Evolutionary conservation across 2,113 vertebrate genomes (phyloP), one percentile per base, ranked within the genome.

Genomic region (Gopherus flavomarginatus): DNA sequence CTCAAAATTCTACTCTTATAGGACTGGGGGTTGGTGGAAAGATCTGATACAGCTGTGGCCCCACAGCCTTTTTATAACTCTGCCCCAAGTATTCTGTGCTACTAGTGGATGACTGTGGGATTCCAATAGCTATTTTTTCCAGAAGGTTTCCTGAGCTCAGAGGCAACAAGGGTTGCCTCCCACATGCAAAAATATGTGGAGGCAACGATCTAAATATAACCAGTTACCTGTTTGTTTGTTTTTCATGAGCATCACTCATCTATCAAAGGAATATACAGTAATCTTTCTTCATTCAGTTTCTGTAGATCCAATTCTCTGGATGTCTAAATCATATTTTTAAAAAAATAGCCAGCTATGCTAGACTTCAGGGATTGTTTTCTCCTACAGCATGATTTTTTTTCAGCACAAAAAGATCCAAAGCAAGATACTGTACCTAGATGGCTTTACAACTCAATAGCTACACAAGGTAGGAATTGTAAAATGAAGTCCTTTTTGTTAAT

Each of bases 41-140:
- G n/a, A 69, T 27, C 13, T 0, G 0, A 57, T 17, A 6, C 29
- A 69, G 44, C n/a, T 38, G 22, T 0, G 0, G 44, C 2, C 9
- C 57, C 44, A 29, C 9, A 22, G 77, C 12, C 6, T 13, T 38
- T 21, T 81, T 54, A 47, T 54, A 12, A 78, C 49, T 82, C 77
- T 42, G 19, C 21, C 11, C 2, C 16, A 82, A 38, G 42, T 56
- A 9, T 56, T 19, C 35, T n/a, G 27, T 12, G 42, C 8, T 27
- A 52, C n/a, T 83, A 26, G 17, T 6, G 19, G n/a, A 75, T 75
- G n/a, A 42, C 22, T 24, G 69, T 31, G 78, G 52, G 22, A 21
- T 47, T 52, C 12, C 3, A 57, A 2, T 38, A 11, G 14, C 44
- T 35, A 22, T 42, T 75, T 1, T 59, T 44, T 35, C 14, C 14